Percentiles rank a stretch among this genome's conserved stretches.
phyloP scores from a whole-genome alignment of 2,888 invertebrate genomes.

The Carabus problematicus region DNA sequence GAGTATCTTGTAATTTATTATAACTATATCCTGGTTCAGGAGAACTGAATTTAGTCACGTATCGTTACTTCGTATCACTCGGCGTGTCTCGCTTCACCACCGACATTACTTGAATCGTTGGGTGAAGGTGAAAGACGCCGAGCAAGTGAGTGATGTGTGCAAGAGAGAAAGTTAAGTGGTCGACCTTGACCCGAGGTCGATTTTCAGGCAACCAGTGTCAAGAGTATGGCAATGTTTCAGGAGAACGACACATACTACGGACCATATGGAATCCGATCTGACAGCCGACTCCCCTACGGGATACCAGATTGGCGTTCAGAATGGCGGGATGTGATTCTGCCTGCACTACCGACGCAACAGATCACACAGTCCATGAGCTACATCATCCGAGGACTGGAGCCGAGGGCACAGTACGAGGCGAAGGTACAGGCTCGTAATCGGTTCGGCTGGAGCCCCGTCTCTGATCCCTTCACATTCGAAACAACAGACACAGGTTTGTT shows the following conservation, averaged over 20 bases:
- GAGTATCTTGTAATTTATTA: too few species aligned
- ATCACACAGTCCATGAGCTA: constrained; percentile 71
- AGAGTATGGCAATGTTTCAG: constrained; percentile 47
- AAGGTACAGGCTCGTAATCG: constrained; percentile 71
- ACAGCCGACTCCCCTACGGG: constrained; percentile 47
- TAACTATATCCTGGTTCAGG: too few species aligned
- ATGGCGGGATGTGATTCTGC: constrained; percentile 67
- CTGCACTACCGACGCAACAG: constrained; percentile 61
- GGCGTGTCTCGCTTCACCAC: too few species aligned
- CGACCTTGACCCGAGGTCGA: background rate
- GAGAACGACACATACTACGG: constrained; percentile 56
- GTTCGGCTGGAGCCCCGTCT: constrained; percentile 71
- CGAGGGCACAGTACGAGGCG: constrained; percentile 71
- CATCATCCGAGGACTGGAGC: constrained; percentile 70
- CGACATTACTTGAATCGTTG: background rate
- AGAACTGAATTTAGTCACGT: too few species aligned
- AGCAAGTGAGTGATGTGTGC: too few species aligned
- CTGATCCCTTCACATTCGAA: constrained; percentile 69
- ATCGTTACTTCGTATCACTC: too few species aligned
- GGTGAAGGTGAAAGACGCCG: background rate
- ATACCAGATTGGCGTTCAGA: constrained; percentile 59
- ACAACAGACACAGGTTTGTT: constrained; percentile 69
- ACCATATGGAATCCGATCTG: constrained; percentile 55
- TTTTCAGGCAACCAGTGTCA: background rate
- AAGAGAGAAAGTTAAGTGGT: too few species aligned